Evolutionary conservation across 1,140 invertebrate species (phyloP), one percentile per base, ranked within the genome.

Genomic region (Drosophila eugracilis): DNA sequence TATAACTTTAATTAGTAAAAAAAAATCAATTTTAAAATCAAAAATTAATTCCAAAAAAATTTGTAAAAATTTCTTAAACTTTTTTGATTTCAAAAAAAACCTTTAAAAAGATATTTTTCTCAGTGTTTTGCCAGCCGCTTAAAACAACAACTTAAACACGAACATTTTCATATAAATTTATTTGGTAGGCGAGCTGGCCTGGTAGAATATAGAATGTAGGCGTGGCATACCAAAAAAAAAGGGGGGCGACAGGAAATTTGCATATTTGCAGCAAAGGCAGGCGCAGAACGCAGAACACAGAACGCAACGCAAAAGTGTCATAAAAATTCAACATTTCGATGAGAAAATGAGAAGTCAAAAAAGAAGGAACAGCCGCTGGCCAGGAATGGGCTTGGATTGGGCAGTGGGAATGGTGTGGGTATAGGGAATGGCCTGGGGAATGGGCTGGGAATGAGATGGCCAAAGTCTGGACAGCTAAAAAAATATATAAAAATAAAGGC

Each of bases 151-250:
- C 62, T 36, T 37, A 73, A 65, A 75, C 75, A 78, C 70, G 71
- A 55, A 49, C 65, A 85, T 79, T 85, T 86, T 86, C 77, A 77
- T 73, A 79, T 80, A 85, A 66, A 85, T 79, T 80, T 80, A 73
- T 85, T 84, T 86, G 44, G 76, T 39, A 45, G 75, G 49, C 32
- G 63, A 47, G 45, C 37, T 26, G 48, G 42, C 39, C 49, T 34
- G 42, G n/a, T 48, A 42, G 17, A 39, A 44, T 26, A 14, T 36
- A 47, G 22, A 26, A 44, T 24, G 1, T 45, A 10, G 44, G 44
- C 44, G 44, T 28, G 44, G 44, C 24, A 10, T 5, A 21, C 39
- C n/a, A n/a, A n/a, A n/a, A n/a, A n/a, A n/a, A 41, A 4, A 42
- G 2, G 26, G 32, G 48, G 50, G 17, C 37, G 30, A 9, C 26